Percentiles rank a stretch among this genome's conserved stretches.
These are phyloP conservation scores for Cyphomyrus plagiostoma DNA, from an alignment of 2,113 vertebrate species.

Conservation along the genomic window DNA sequence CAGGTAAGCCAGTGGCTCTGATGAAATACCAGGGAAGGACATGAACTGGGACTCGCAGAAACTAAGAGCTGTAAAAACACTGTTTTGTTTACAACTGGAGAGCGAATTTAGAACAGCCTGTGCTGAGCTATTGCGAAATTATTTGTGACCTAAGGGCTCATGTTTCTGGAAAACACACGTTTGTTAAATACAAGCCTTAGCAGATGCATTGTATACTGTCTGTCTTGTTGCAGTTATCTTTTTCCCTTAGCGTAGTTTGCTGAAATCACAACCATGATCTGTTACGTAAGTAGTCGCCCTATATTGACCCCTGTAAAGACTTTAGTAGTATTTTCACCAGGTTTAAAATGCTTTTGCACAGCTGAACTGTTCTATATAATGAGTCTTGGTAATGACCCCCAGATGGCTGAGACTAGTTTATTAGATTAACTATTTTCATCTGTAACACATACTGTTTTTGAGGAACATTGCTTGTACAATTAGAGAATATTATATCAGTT, in stretches of 20 bases:
- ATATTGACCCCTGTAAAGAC: background rate
- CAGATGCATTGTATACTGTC: background rate
- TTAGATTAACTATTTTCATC: background rate
- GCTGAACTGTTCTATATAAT: background rate
- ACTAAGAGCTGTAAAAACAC: background rate
- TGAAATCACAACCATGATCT: background rate
- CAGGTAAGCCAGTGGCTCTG: background rate
- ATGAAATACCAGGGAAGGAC: background rate
- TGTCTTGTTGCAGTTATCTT: background rate
- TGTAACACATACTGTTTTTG: background rate
- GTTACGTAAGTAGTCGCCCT: background rate
- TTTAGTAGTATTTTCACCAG: background rate
- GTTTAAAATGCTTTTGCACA: background rate
- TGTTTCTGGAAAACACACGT: background rate
- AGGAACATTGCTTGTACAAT: background rate
- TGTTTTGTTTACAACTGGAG: conserved; percentile 14
- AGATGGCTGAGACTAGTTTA: background rate
- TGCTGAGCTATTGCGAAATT: conserved; percentile 7
- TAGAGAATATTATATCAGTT: background rate
- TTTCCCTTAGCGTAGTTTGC: background rate
- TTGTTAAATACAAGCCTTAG: background rate
- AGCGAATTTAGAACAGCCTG: conserved; percentile 3
- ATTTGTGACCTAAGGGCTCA: background rate
- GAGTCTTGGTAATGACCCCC: background rate
- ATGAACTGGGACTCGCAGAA: background rate